phyloP scores from a whole-genome alignment of 2,113 vertebrate genomes.

The Nothocercus julius region DNA sequence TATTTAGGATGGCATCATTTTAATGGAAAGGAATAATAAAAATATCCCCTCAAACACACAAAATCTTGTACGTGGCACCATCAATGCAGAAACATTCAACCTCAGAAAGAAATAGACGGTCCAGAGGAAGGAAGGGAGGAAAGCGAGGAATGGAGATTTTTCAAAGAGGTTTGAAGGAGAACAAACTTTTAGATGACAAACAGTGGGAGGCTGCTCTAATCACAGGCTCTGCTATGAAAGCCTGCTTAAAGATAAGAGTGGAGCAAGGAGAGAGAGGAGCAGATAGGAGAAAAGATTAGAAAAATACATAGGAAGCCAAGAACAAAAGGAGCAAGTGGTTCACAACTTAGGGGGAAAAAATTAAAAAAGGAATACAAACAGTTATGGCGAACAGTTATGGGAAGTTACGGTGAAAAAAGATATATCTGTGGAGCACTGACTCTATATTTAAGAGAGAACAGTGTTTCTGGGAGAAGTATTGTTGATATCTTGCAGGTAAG shows the following conservation, averaged over 20 bases:
- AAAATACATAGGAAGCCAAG: neutral
- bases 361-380: neutral
- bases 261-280: neutral
- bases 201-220: neutral
- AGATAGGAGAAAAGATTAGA: neutral
- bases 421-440: neutral
- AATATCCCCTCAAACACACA: neutral
- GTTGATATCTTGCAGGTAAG: neutral
- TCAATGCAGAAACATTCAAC: neutral
- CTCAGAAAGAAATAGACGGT: neutral
- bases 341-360: neutral
- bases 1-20: neutral
- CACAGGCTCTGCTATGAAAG: neutral
- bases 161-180: constrained; percentile 39
- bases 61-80: neutral
- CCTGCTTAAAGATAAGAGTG: neutral
- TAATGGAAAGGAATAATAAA: neutral
- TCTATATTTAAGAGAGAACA: neutral
- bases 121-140: neutral
- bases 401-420: neutral
- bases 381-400: too few relatives aligned
- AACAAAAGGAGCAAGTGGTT: neutral
- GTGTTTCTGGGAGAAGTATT: neutral
- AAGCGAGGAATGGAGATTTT: neutral
- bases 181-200: constrained; percentile 2